Evolutionary conservation across 2,888 invertebrate species (phyloP).

Genomic region (Electrophaes corylata): DNA sequence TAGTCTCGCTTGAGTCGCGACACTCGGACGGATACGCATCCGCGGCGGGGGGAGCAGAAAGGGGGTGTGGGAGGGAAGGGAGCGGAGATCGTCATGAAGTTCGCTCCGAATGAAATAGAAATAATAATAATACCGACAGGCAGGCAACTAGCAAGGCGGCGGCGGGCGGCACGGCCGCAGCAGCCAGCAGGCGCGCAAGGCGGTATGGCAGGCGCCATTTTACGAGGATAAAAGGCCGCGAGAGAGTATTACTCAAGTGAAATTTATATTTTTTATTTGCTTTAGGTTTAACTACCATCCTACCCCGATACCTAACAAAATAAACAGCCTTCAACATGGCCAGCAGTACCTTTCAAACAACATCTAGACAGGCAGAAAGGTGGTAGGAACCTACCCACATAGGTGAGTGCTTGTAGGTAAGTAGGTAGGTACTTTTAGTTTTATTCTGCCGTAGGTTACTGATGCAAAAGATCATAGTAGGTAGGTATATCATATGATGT

Average conservation of each 20-base stretch:
- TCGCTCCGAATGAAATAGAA: conserved; percentile 81
- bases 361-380: too few relatives aligned
- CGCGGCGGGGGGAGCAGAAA: conserved; percentile 66
- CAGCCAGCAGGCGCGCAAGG: background rate
- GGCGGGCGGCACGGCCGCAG: background rate
- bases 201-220: conserved; percentile 69
- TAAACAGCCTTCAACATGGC: background rate
- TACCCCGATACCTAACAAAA: conserved; percentile 22
- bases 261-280: too few relatives aligned
- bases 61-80: conserved; percentile 62
- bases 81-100: conserved; percentile 82
- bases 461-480: conserved; percentile 49
- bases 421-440: background rate
- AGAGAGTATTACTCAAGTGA: conserved; percentile 59
- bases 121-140: conserved; percentile 60
- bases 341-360: background rate
- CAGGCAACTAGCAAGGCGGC: conserved; percentile 65
- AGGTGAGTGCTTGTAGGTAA: too few relatives aligned
- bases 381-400: too few relatives aligned
- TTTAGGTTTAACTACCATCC: too few relatives aligned
- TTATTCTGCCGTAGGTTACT: conserved; percentile 36
- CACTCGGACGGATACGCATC: conserved; percentile 84
- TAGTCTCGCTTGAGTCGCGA: conserved; percentile 57
- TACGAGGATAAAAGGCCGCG: conserved; percentile 82
- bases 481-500: too few relatives aligned